phyloP scores from a whole-genome alignment of 2,797 vertebrate species.

The Artibeus lituratus region DNA sequence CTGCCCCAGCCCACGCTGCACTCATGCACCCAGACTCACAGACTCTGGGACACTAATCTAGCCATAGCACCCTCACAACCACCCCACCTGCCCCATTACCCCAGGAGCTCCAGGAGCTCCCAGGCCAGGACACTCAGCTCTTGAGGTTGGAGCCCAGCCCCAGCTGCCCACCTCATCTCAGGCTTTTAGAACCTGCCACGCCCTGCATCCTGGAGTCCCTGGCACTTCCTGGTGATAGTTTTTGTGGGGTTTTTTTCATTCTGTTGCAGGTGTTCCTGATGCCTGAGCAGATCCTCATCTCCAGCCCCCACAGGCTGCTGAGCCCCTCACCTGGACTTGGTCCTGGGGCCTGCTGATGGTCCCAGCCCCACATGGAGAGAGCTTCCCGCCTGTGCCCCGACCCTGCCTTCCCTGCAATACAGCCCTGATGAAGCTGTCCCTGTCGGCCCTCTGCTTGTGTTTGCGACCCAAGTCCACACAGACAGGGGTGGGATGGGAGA shows the following conservation, averaged over 20 bases:
- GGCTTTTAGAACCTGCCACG: not conserved
- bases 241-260: not conserved
- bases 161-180: not conserved
- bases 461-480: not conserved
- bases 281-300: not conserved
- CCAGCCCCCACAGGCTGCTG: not conserved
- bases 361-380: not conserved
- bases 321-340: not conserved
- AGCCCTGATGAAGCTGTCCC: not conserved
- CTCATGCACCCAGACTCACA: not conserved
- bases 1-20: not conserved
- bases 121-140: not conserved
- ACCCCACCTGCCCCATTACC: rapidly evolving
- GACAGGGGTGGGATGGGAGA: not conserved
- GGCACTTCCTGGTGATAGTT: not conserved
- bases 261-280: constrained; percentile 61
- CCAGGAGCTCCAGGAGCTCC: not conserved
- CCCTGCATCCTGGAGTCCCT: not conserved
- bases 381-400: not conserved
- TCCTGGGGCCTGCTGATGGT: not conserved
- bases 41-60: not conserved
- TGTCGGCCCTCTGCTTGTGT: not conserved
- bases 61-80: not conserved
- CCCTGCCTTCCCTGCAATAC: not conserved
- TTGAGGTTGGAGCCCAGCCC: not conserved